Evolutionary conservation across 2,888 invertebrate genomes (phyloP), one percentile per base, ranked within the genome.

Genomic region (Stramonita haemastoma): DNA sequence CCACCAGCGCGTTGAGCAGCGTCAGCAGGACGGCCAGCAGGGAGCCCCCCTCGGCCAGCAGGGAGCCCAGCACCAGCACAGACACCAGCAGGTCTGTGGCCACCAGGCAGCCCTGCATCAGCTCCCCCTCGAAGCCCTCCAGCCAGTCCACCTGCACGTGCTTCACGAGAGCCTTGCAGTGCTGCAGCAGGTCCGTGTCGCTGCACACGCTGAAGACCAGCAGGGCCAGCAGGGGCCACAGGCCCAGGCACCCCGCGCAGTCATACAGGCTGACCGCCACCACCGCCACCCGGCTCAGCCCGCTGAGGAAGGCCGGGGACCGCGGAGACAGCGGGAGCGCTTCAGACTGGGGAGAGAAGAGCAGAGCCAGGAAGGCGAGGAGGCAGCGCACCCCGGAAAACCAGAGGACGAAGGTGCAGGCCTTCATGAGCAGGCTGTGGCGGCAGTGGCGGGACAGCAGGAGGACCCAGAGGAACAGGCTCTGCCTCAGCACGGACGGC

Each of bases 91-190:
- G n/a, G 73, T 90, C 90, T 66, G 86, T 29, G 6, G 86, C 56
- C 0, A 88, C 17, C 13, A 90, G n/a, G 0, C 60, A 19, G 11
- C 90, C 88, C 19, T 88, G 86, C 19, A 90, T 66, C n/a, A 81
- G 81, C n/a, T 81, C 26, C 19, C 79, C 90, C 32, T 77, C 86
- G n/a, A 90, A 70, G 56, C 90, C 90, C 17, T 90, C 90, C 86
- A 90, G 19, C 17, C 17, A 1, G 60, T 90, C 85, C 32, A 88
- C 66, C 32, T 70, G 88, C 15, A 60, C 11, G n/a, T 70, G 34
- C 17, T 26, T 57, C 19, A 77, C 86, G 85, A 17, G 36, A 13
- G 66, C 19, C n/a, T 70, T 87, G 36, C 70, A 36, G 73, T 15
- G 5, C 19, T 70, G 13, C 87, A 66, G 87, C 22, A 87, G 36